These are phyloP conservation scores for Tauraco hartlaubi DNA, from an alignment of 2,797 vertebrate species.

Conservation along the genomic window DNA sequence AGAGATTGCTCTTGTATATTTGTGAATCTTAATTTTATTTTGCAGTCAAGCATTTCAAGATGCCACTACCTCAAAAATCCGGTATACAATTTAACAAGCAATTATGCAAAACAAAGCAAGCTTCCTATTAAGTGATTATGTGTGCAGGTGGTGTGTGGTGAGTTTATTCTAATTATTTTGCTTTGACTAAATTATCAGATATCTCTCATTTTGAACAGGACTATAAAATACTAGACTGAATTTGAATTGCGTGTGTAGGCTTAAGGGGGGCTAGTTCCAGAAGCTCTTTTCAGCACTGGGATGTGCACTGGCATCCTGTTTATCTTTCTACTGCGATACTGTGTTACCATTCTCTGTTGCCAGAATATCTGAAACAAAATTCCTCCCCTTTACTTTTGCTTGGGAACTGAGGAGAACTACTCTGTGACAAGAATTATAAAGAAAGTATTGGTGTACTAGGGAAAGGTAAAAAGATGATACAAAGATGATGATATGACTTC, in stretches of 20 bases:
- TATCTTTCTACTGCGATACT: background rate
- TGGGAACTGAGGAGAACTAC: background rate
- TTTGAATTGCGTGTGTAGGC: background rate
- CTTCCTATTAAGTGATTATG: background rate
- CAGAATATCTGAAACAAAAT: background rate
- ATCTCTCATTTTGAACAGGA: background rate
- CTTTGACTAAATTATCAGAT: background rate
- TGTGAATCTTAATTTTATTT: background rate
- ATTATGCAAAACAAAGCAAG: background rate
- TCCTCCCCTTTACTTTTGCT: background rate
- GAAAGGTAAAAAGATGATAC: background rate
- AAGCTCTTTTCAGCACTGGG: background rate
- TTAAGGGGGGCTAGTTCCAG: background rate
- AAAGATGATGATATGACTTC: background rate
- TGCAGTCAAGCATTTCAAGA: background rate
- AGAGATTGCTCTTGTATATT: background rate
- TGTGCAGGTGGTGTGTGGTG: background rate
- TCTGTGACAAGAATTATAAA: background rate
- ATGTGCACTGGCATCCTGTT: background rate
- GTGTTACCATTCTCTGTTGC: background rate
- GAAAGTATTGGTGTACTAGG: background rate
- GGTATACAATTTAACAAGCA: background rate
- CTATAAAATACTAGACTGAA: background rate
- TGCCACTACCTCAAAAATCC: background rate
- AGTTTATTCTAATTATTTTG: background rate